Base-by-base conservation (phyloP, 1,140 invertebrate species). In the Trichomalopsis sarcophagae region DNA sequence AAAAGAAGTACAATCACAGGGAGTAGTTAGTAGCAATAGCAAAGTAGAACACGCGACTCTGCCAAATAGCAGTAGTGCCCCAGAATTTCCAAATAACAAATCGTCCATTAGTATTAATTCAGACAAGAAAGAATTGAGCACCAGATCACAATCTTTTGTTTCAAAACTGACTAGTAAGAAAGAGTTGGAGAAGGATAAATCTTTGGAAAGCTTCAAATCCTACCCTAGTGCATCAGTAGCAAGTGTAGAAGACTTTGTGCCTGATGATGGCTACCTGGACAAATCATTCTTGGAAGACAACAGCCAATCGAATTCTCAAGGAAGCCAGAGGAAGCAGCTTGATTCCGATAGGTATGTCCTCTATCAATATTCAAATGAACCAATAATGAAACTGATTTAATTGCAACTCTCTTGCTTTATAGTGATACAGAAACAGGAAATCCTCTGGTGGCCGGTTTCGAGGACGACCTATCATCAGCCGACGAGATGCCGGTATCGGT, bases 181-280 rank as follows among this genome's bases (percentile, higher is more conserved):
- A 44, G 81, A 82, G 44, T n/a, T 44, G 30, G 89, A 90, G 3
- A 86, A 80, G 7, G 89, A 89, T 0, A 91, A 76, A 83, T 23
- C 86, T 40, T n/a, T 81, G 3, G 87, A 89, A 85, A 75, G 87
- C 17, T 86, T 85, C 74, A 87, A 86, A 44, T 40, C 86, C 1
- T 86, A 82, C 79, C 85, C 87, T 7, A 90, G 81, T 78, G 47
- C 76, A 47, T 89, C 91, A 2, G 86, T 94, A 86, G 94, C 94
- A 13, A 96, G 95, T 85, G 95, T 98, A 27, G 97, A 98, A 87
- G 97, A 98, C 90, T 98, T 98, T 94, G 95, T 98, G 73, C 96
- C 96, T 14, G 96, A 97, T 90, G 96, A 96, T 71, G 96, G 96
- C 14, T 94, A 95, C 50, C 90, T 97, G 14, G 97, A 97, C 90